These are phyloP conservation scores for Dicranocentrus wangi DNA, from an alignment of 2,888 invertebrate species.

Conservation along the genomic window DNA sequence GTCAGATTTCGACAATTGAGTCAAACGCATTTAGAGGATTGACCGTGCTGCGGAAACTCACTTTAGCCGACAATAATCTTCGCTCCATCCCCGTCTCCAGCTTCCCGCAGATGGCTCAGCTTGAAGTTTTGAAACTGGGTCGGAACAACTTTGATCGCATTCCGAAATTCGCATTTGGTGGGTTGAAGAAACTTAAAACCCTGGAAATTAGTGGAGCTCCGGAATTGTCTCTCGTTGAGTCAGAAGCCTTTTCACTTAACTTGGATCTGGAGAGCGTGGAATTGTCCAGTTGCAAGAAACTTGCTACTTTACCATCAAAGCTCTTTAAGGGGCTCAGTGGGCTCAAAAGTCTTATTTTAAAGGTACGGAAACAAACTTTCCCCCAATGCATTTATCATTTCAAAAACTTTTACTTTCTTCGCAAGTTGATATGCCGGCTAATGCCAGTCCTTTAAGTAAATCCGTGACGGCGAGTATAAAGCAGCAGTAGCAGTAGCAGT, in stretches of 20 bases:
- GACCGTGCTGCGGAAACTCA: constrained; percentile 80
- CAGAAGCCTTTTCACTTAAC: constrained; percentile 86
- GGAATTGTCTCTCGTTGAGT: constrained; percentile 82
- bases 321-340: constrained; percentile 86
- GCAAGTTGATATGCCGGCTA: too few relatives aligned
- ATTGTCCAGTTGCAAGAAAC: constrained; percentile 85
- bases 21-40: constrained; percentile 83
- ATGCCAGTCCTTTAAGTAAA: too few relatives aligned
- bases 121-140: constrained; percentile 87
- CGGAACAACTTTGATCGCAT: constrained; percentile 86
- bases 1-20: constrained; percentile 86
- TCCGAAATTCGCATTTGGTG: constrained; percentile 83
- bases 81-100: constrained; percentile 85
- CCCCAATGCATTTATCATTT: neutral
- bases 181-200: constrained; percentile 84
- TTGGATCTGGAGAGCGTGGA: constrained; percentile 86
- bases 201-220: constrained; percentile 87
- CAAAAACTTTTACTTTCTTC: neutral
- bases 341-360: constrained; percentile 83
- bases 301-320: constrained; percentile 84
- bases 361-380: constrained; percentile 56
- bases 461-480: too few relatives aligned
- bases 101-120: constrained; percentile 78
- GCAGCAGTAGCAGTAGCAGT: too few relatives aligned
- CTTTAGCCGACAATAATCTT: constrained; percentile 87